These are phyloP conservation scores for Galagoides demidoff DNA, from an alignment of 2,797 vertebrate genomes.

Conservation along the genomic window DNA sequence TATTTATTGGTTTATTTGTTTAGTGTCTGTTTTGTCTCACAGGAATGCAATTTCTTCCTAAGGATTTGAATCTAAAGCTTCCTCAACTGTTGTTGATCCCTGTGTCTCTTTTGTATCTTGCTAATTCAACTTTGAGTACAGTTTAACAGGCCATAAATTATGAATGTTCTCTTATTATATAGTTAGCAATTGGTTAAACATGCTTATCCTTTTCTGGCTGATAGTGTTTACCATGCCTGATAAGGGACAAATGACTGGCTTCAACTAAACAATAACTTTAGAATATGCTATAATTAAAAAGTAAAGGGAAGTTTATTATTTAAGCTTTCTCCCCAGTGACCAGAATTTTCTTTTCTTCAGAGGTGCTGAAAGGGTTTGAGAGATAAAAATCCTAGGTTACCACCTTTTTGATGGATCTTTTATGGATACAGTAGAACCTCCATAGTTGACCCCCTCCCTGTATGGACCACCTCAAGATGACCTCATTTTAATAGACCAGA, in stretches of 20 bases:
- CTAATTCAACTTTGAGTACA: background rate
- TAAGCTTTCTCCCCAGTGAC: background rate
- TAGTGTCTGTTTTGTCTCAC: background rate
- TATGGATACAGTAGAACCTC: background rate
- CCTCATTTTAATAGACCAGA: too few relatives aligned
- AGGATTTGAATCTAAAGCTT: background rate
- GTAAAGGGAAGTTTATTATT: background rate
- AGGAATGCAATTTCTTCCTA: background rate
- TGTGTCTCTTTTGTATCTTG: background rate
- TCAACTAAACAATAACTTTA: background rate
- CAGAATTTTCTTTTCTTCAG: background rate
- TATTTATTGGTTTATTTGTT: background rate
- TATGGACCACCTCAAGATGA: too few relatives aligned
- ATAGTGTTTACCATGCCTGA: background rate
- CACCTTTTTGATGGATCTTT: background rate
- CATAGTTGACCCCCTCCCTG: too few relatives aligned
- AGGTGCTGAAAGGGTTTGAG: background rate
- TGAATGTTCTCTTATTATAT: background rate
- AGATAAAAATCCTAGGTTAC: background rate
- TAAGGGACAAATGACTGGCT: background rate
- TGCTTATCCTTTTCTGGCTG: background rate
- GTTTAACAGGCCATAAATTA: background rate
- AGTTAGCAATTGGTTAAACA: background rate
- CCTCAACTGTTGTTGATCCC: background rate
- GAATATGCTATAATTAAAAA: background rate